Evolutionary conservation across 2,113 vertebrate genomes (phyloP), one percentile per base, ranked within the genome.

Genomic region (Naja naja): DNA sequence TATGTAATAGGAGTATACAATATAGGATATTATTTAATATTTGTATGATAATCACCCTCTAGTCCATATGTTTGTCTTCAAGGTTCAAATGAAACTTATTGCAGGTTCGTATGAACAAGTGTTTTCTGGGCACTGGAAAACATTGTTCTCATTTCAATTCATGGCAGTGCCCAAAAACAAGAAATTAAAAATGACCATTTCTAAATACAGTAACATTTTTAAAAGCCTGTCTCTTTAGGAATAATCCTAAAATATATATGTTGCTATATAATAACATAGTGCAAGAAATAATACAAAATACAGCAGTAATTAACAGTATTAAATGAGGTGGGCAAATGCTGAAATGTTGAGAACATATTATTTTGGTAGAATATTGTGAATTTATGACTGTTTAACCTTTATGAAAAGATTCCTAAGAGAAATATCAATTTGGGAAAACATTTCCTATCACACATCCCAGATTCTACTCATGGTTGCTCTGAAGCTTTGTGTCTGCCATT

Each of bases 351-450:
- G 25, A 86, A 12, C 14, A 58, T 91, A n/a, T 91, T 39, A 81
- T 56, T 43, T 55, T 58, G 54, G 30, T 58, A 45, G 43, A 91
- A 91, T 45, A 49, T 60, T 49, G 52, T 87, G 18, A 56, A 45
- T 30, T 87, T 87, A 91, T 74, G n/a, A 74, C 18, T 34, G 69
- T 34, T 34, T 74, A 34, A 34, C 5, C 69, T 34, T 69, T n/a
- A 69, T 69, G 30, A 43, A 86, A 47, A 47, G 43, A 58, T 87
- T 91, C 85, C 27, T 30, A 52, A n/a, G 10, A 87, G 85, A 30
- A 87, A 87, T 91, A 60, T 91, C 85, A 87, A 64, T 60, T 87
- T 43, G 34, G 54, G 54, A 60, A 91, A 30, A 45, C 87, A 91
- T 87, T 87, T 23, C 4, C 6, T n/a, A 18, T n/a, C 5, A 58